phyloP scores from a whole-genome alignment of 1,140 invertebrate species.

The Pogonus chalceus region DNA sequence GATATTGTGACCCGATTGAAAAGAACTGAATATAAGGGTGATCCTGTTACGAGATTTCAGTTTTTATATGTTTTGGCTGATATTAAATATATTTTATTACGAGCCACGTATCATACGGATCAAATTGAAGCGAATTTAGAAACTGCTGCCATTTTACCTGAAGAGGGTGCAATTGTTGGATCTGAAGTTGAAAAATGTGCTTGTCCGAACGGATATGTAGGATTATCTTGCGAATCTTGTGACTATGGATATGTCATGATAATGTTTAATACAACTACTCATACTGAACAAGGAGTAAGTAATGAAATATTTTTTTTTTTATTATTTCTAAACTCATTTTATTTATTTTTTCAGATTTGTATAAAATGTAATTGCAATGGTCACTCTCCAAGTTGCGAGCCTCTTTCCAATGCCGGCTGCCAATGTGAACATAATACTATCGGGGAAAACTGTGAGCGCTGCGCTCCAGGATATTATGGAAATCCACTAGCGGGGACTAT shows the following conservation, averaged over 20 bases:
- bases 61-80: conserved; percentile 77
- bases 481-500: conserved; percentile 62
- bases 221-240: conserved; percentile 77
- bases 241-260: conserved; percentile 74
- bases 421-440: conserved; percentile 57
- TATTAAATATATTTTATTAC: conserved; percentile 68
- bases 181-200: conserved; percentile 56
- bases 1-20: conserved; percentile 46
- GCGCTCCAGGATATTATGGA: conserved; percentile 83
- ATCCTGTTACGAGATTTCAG: conserved; percentile 57
- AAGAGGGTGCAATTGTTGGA: conserved; percentile 23
- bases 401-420: conserved; percentile 67
- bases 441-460: conserved; percentile 71
- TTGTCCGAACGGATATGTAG: conserved; percentile 54
- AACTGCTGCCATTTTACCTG: conserved; percentile 21
- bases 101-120: conserved; percentile 88
- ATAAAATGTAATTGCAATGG: conserved; percentile 82
- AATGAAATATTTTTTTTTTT: too few species aligned
- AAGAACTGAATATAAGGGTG: conserved; percentile 49
- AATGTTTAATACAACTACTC: conserved; percentile 44
- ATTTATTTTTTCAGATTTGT: too few species aligned
- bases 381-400: conserved; percentile 75
- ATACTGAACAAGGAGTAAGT: conserved; percentile 39
- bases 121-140: conserved; percentile 71
- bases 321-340: too few species aligned